phyloP scores from a whole-genome alignment of 2,888 invertebrate genomes.

The Girardia tigrina region DNA sequence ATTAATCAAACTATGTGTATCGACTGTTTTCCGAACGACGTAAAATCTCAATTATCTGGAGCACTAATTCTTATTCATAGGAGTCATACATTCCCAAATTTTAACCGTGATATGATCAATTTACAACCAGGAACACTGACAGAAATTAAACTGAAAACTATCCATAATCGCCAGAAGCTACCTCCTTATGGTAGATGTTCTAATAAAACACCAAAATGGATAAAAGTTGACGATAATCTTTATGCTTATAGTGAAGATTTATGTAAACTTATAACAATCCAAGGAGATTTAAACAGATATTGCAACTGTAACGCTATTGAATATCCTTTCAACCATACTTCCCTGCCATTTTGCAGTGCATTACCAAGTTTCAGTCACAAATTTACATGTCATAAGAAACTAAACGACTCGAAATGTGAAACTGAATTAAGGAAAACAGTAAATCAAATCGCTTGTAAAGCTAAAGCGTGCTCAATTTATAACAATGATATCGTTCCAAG shows the following conservation, averaged over 20 bases:
- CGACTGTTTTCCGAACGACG: conserved; percentile 35
- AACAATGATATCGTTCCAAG: conserved; percentile 34
- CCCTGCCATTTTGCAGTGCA: conserved; percentile 30
- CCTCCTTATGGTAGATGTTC: conserved; percentile 37
- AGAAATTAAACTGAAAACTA: conserved; percentile 36
- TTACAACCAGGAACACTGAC: conserved; percentile 36
- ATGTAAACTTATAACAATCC: conserved; percentile 28
- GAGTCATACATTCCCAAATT: conserved; percentile 35
- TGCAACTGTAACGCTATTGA: conserved; percentile 37
- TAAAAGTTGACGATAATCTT: background rate
- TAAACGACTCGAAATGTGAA: background rate
- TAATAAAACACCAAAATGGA: conserved; percentile 32
- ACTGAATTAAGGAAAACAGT: conserved; percentile 31
- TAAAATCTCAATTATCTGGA: conserved; percentile 37
- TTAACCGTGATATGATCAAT: conserved; percentile 35
- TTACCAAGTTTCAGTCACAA: conserved; percentile 28
- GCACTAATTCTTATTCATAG: conserved; percentile 35
- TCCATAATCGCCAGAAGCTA: conserved; percentile 35
- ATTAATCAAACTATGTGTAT: conserved; percentile 28
- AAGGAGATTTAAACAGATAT: conserved; percentile 26
- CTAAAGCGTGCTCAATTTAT: conserved; percentile 26
- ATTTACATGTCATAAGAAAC: background rate
- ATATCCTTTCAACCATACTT: conserved; percentile 32
- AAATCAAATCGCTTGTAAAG: conserved; percentile 30
- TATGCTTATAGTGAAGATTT: conserved; percentile 34